These are phyloP conservation scores for Dendrocincla tyrannina DNA, from an alignment of 2,797 vertebrate species.

Conservation along the genomic window DNA sequence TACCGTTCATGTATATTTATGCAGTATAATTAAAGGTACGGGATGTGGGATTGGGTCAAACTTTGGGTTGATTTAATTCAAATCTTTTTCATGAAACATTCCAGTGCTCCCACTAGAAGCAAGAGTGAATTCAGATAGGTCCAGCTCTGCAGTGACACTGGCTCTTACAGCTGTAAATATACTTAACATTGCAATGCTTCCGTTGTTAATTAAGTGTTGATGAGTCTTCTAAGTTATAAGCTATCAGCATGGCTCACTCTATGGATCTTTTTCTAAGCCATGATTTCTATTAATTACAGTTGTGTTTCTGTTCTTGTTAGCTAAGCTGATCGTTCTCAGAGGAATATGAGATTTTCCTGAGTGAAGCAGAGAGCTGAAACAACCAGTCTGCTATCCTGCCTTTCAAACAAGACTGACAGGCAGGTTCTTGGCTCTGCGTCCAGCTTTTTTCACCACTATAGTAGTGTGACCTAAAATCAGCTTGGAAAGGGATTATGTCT, in stretches of 20 bases:
- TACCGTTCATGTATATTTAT: neutral
- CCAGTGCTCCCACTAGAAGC: neutral
- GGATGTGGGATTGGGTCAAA: neutral
- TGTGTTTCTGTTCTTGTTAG: constrained; percentile 16
- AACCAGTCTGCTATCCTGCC: neutral
- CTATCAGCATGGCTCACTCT: neutral
- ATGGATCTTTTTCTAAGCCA: neutral
- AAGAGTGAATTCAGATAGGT: neutral
- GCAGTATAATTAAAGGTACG: neutral
- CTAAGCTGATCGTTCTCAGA: neutral
- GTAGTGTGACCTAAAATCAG: neutral
- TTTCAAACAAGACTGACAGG: neutral
- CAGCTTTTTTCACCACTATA: neutral
- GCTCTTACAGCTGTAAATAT: neutral
- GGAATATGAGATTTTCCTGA: neutral
- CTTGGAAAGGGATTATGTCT: neutral
- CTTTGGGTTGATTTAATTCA: neutral
- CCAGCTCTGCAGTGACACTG: neutral
- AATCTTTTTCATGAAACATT: neutral
- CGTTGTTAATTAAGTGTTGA: neutral
- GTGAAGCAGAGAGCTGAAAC: neutral
- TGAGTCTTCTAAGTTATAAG: neutral
- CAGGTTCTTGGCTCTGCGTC: neutral
- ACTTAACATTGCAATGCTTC: neutral
- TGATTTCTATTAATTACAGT: constrained; percentile 32